Evolutionary conservation across 2,797 vertebrate genomes (phyloP).

Genomic region (Danionella dracula): DNA sequence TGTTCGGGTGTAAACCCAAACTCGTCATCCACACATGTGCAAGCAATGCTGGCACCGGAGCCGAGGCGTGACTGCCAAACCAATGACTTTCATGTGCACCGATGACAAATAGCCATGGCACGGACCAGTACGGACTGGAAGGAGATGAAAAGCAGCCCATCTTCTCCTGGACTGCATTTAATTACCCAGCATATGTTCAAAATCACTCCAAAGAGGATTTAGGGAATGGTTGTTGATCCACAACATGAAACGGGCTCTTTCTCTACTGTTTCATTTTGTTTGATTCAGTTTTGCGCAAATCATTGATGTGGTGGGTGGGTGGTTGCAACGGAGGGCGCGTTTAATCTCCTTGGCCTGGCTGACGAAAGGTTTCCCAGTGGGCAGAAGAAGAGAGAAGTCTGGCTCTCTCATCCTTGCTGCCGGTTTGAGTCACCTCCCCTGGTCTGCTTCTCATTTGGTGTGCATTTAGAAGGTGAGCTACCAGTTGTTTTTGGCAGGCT

Average conservation of each 20-base stretch:
- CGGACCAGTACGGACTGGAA: conserved; percentile 18
- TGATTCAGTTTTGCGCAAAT: conserved; percentile 31
- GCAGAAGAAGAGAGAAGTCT: neutral
- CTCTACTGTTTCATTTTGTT: conserved; percentile 35
- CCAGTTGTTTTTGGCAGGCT: conserved; percentile 29
- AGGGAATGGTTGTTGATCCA: conserved; percentile 15
- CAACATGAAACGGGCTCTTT: conserved; percentile 31
- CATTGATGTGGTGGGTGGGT: conserved; percentile 40
- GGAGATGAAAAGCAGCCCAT: conserved; percentile 39
- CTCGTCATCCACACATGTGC: neutral
- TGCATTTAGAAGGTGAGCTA: conserved; percentile 24
- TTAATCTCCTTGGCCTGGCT: conserved; percentile 33
- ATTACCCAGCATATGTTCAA: conserved; percentile 51
- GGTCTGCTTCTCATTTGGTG: conserved; percentile 36
- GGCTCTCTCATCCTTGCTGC: conserved; percentile 21
- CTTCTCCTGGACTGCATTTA: conserved; percentile 33
- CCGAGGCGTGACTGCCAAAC: conserved; percentile 36
- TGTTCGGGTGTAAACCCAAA: neutral
- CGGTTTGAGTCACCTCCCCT: neutral
- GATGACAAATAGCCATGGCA: conserved; percentile 40
- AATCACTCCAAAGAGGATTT: conserved; percentile 37
- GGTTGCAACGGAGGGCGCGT: neutral
- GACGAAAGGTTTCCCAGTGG: conserved; percentile 27
- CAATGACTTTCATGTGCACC: conserved; percentile 42
- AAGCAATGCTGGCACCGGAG: neutral